Evolutionary conservation across 2,888 invertebrate species (phyloP).

Genomic region (Platycheirus albimanus): DNA sequence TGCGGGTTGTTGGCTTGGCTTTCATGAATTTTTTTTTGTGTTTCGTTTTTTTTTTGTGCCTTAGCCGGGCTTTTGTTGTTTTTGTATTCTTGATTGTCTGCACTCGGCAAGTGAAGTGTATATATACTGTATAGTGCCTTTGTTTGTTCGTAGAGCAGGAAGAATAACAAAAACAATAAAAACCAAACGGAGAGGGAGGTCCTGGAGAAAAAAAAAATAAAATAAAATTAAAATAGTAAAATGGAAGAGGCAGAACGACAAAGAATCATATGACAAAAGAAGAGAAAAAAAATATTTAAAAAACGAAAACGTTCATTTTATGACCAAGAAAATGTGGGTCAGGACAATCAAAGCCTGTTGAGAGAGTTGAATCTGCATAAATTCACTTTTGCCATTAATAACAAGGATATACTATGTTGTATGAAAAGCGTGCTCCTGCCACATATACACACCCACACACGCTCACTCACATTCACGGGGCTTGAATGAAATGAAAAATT

Average conservation of each 20-base stretch:
- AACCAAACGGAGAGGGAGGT: conserved; percentile 1
- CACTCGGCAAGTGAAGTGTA: conserved; percentile 23
- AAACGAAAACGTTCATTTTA: conserved; percentile 58
- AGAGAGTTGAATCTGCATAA: conserved; percentile 65
- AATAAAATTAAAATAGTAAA: conserved; percentile 10
- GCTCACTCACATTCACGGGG: background rate
- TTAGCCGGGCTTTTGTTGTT: conserved; percentile 43
- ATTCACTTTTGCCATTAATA: conserved; percentile 69
- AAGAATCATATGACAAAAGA: conserved; percentile 39
- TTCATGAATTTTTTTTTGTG: conserved; percentile 28
- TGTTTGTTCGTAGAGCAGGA: conserved; percentile 53
- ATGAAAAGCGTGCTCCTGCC: background rate
- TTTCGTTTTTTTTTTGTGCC: conserved; percentile 3
- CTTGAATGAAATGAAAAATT: conserved; percentile 32
- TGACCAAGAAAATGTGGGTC: conserved; percentile 66
- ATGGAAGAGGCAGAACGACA: conserved; percentile 35
- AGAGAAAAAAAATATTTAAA: conserved; percentile 24
- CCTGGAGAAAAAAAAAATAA: conserved; percentile 5
- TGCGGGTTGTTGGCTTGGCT: conserved; percentile 63
- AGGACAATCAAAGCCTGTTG: conserved; percentile 64
- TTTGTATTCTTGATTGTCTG: conserved; percentile 51
- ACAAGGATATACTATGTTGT: conserved; percentile 47
- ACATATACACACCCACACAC: background rate
- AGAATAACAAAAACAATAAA: conserved; percentile 54
- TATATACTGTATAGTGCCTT: conserved; percentile 46